Base-by-base conservation (phyloP, 1,140 invertebrate genomes). In the Akabosia matsudoensis region DNA sequence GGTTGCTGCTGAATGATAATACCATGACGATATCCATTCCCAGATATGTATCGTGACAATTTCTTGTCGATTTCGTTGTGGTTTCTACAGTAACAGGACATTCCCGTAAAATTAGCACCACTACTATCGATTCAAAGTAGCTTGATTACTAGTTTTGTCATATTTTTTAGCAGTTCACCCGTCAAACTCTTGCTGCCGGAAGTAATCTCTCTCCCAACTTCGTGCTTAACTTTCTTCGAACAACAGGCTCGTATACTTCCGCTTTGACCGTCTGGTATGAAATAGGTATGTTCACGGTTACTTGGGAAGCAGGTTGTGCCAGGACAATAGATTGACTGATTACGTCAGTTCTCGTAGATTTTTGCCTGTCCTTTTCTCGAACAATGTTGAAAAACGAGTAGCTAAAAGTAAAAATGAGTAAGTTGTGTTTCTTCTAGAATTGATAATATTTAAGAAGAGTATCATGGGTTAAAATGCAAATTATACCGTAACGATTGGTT, bases 401-500 rank as follows among this genome's bases (percentile, higher is more conserved):
- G 54, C 79, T 79, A 22, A 0, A 22, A n/a, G n/a, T n/a, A 51
- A 31, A n/a, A 34, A 22, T 31, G 33, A 37, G n/a, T 22, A 56
- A 56, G 18, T 7, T 10, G 37, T 45, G 37, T n/a, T 51, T 51
- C 45, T n/a, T 10, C n/a, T 13, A 51, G n/a, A 51, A 51, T 10
- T 51, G 45, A 51, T n/a, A 51, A 51, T 51, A 51, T 51, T 51
- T 51, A 13, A n/a, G n/a, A n/a, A n/a, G n/a, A n/a, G n/a, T n/a
- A n/a, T n/a, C 14, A 61, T 61, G 7, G 10, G 7, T 33, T 10
- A 30, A 26, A 28, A 70, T 18, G 28, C 3, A 7, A 18, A 22
- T 67, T 26, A 80, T 89, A 94, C 89, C 92, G 91, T 4, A 96
- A 87, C 70, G 91, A 92, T 83, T 92, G 92, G 82, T 92, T 93